Evolutionary conservation across 2,888 invertebrate genomes (phyloP), one percentile per base, ranked within the genome.

Genomic region (Nomada fucata): DNA sequence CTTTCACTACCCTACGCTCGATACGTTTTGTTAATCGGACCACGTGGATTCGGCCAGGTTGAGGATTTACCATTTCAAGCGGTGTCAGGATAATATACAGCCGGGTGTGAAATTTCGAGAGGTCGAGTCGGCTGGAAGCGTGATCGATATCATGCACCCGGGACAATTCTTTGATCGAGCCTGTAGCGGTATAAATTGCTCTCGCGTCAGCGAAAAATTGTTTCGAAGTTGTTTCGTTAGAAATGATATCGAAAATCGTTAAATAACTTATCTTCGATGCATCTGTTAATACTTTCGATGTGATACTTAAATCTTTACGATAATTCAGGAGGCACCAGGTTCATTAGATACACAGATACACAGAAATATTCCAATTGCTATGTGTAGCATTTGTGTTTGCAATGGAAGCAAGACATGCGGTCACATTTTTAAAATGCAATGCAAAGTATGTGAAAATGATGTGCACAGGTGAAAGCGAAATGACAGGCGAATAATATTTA

Each of bases 141-240:
- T 50, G 70, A 82, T 69, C 64, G 60, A 76, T n/a, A 50, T 44
- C 60, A 10, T 18, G 10, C 13, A 42, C 23, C 29, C 1, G 18
- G 59, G 23, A 18, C 29, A 7, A 57, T 63, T 23, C 18, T 77
- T 83, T 83, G 74, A 70, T 61, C 74, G 70, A 5, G 1, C 13
- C 20, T 53, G 52, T 13, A 59, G 23, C 26, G 55, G 60, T 65
- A 70, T 61, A 77, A 82, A 77, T 77, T 77, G 70, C 26, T 61
- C 67, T 42, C 53, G 20, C 55, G 23, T 77, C 52, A 18, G 53
- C 67, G 61, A 74, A 74, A 82, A 72, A 76, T 82, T 70, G 65
- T 67, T 73, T 65, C 69, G 61, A 60, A 70, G 20, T 73, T 23
- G 1, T 23, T 23, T 23, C 23, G 23, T 23, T 23, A 23, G 23